Conservation (phyloP, 30 jellyfish, hydroid and myxozoan genomes). For the Catostylus mosaicus region DNA sequence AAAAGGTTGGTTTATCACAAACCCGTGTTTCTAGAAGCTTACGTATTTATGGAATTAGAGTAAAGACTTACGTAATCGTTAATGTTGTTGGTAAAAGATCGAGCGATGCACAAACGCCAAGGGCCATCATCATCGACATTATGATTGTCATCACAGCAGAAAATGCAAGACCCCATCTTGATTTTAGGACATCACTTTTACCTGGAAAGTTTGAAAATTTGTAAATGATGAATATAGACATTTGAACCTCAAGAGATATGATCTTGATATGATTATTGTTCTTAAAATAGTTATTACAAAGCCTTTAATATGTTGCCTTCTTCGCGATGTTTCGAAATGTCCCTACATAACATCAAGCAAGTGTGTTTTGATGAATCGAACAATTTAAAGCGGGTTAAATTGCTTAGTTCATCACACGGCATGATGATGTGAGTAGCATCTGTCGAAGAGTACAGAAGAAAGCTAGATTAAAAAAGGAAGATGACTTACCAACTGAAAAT, state of each 20-base stretch:
- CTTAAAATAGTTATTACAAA: background rate
- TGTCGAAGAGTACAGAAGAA: background rate
- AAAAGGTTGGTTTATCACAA: background rate
- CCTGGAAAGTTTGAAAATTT: conserved; percentile 63
- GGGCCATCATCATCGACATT: conserved; percentile 91
- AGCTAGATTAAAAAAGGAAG: background rate
- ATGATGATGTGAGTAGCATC: background rate
- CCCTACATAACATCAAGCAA: too few species aligned
- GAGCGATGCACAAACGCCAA: conserved; percentile 90
- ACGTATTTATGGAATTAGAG: too few species aligned
- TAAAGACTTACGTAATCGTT: conserved; percentile 81
- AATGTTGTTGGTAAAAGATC: conserved; percentile 86
- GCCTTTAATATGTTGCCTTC: too few species aligned
- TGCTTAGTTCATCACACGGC: background rate
- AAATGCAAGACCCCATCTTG: conserved; percentile 99
- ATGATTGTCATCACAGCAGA: conserved; percentile 96
- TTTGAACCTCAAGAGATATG: too few species aligned
- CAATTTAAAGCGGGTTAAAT: too few species aligned
- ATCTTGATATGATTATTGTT: too few species aligned
- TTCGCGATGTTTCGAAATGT: too few species aligned
- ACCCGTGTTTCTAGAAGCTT: background rate
- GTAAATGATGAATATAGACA: too few species aligned
- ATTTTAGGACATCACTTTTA: conserved; percentile 83
- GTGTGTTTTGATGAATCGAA: too few species aligned
- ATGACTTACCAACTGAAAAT: conserved; percentile 92